Conservation (phyloP, 2,113 vertebrate genomes). For the Sceloporus undulatus region DNA sequence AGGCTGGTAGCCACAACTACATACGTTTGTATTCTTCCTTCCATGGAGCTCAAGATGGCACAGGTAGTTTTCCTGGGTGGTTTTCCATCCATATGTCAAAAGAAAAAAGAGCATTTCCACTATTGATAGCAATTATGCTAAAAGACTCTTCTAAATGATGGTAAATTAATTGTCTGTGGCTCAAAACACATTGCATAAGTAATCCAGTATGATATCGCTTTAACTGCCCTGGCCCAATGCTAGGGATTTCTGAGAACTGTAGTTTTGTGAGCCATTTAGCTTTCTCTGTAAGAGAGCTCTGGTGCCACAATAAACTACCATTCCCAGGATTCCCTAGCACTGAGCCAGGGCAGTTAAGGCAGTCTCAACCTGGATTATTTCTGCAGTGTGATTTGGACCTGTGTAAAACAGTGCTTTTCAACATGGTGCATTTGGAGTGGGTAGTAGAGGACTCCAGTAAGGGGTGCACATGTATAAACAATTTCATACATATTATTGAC, state of each 20-base stretch:
- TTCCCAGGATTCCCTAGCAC: no score
- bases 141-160: neutral
- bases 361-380: no score
- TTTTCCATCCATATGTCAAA: neutral
- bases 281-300: no score
- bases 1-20: neutral
- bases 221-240: no score
- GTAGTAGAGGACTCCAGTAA: neutral
- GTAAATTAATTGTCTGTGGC: neutral
- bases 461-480: neutral
- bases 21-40: neutral
- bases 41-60: neutral
- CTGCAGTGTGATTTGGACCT: neutral
- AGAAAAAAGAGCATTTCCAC: neutral
- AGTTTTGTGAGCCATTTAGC: no score
- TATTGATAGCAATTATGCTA: neutral
- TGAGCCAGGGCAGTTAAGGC: no score
- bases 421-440: neutral
- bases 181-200: no score
- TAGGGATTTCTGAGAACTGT: no score
- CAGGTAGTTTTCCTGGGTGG: neutral
- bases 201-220: no score
- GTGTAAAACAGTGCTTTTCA: neutral
- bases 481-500: neutral
- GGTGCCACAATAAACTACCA: no score